Evolutionary conservation across 2,113 vertebrate species (phyloP).

Genomic region (Collichthys lucidus): DNA sequence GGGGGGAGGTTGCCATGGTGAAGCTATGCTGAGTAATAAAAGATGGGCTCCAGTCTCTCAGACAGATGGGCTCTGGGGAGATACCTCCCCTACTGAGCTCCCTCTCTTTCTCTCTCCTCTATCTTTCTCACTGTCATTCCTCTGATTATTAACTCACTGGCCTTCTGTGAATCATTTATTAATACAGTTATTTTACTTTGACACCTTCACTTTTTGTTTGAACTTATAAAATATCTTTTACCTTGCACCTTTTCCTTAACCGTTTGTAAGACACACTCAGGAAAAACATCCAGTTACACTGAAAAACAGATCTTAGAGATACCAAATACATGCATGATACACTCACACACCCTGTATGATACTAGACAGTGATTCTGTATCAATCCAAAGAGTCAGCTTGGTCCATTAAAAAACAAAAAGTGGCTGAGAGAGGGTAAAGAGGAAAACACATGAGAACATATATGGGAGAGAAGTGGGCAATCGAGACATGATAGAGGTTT

Average conservation of each 20-base stretch:
- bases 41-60: slow-evolving; percentile 68
- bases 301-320: background rate
- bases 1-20: slow-evolving; percentile 75
- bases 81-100: slow-evolving; percentile 55
- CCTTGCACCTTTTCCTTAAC: background rate
- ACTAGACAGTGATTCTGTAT: background rate
- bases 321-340: background rate
- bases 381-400: background rate
- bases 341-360: background rate
- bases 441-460: slow-evolving; percentile 12
- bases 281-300: background rate
- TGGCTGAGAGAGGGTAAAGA: slow-evolving; percentile 10
- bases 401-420: background rate
- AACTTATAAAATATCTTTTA: background rate
- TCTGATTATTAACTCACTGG: slow-evolving; percentile 29
- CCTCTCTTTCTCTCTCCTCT: slow-evolving; percentile 25
- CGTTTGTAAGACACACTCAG: background rate
- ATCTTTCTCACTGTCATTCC: slow-evolving; percentile 15
- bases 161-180: slow-evolving; percentile 12
- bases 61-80: slow-evolving; percentile 71
- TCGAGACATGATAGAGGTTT: slow-evolving; percentile 29
- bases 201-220: background rate
- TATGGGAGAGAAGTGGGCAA: slow-evolving; percentile 21
- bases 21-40: slow-evolving; percentile 80
- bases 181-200: background rate